Conservation (phyloP, 2,888 invertebrate species). For the Rhopalosiphum nymphaeae region DNA sequence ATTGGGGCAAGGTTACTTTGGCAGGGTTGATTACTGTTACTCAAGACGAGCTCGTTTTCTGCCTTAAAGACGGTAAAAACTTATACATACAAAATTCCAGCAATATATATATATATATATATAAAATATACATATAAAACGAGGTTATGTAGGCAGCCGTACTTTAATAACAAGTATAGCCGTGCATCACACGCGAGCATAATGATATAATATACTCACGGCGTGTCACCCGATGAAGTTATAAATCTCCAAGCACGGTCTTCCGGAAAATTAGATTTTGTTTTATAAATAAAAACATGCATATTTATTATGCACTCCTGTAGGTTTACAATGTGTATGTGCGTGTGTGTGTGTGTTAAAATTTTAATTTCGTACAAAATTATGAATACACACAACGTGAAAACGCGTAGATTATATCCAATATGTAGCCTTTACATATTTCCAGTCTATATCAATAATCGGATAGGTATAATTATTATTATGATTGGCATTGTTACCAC, state of each 20-base stretch:
- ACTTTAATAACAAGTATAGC: neutral
- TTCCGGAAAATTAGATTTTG: conserved; percentile 17
- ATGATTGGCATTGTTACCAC: neutral
- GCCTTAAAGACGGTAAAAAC: neutral
- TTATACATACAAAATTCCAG: neutral
- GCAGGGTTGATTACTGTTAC: neutral
- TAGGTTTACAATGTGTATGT: neutral
- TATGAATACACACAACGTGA: neutral
- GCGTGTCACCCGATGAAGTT: neutral
- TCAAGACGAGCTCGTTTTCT: neutral
- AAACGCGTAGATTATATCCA: neutral
- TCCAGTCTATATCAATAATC: neutral
- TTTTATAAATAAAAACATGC: neutral
- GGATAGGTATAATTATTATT: neutral
- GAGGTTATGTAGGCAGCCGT: neutral
- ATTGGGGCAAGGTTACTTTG: neutral
- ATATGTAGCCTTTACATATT: neutral
- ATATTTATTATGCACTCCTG: neutral
- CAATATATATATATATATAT: neutral
- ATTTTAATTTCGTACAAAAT: neutral
- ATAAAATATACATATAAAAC: neutral
- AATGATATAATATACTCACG: neutral
- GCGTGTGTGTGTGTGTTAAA: neutral
- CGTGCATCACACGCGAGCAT: neutral
- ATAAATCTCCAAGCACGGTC: neutral